Evolutionary conservation across 1,140 invertebrate genomes (phyloP), one percentile per base, ranked within the genome.

Genomic region (Atopsyche davidsoni): DNA sequence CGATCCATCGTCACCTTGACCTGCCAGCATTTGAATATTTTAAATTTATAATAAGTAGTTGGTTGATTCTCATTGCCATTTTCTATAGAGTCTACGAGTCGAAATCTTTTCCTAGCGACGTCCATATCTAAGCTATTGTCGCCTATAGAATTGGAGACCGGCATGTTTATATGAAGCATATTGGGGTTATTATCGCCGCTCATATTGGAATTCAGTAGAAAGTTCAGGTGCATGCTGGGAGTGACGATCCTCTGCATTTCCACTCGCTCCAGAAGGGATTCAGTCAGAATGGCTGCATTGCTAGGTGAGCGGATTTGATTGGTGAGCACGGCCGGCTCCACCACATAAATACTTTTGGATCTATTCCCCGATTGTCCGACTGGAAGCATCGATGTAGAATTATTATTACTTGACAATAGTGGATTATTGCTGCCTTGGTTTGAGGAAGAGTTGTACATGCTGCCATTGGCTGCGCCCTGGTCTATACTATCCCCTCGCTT

Each of bases 1-100:
- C 96, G 79, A 72, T 98, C 94, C 76, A 98, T 92, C 21, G 85
- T 82, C 2, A 96, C 75, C 73, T 87, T 89, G 1, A 89, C 43
- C 62, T 76, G 55, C 50, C 74, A 64, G 62, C 82, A 83, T 51
- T 82, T 85, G 3, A 85, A 79, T 14, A 91, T 66, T 64, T 83
- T 82, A 62, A 91, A 87, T 61, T 90, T 91, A 66, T 94, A 94
- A 70, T 89, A 94, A 59, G 86, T 85, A 59, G 86, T 86, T 1
- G 81, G 81, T 55, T 73, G 77, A 17, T 66, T 69, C 46, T 69
- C 63, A 46, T 66, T 69, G 0, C 63, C 62, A 58, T 71, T 72
- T 47, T 69, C 68, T 7, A 71, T 61, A 45, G 67, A 65, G 9
- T 70, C 69, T 50, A 67, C 62, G 2, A 69, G 41, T 55, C 68